Percentiles rank a stretch among this genome's conserved stretches.
These are phyloP conservation scores for Aspidoscelis tigris DNA, from an alignment of 2,113 vertebrate species.

Conservation along the genomic window DNA sequence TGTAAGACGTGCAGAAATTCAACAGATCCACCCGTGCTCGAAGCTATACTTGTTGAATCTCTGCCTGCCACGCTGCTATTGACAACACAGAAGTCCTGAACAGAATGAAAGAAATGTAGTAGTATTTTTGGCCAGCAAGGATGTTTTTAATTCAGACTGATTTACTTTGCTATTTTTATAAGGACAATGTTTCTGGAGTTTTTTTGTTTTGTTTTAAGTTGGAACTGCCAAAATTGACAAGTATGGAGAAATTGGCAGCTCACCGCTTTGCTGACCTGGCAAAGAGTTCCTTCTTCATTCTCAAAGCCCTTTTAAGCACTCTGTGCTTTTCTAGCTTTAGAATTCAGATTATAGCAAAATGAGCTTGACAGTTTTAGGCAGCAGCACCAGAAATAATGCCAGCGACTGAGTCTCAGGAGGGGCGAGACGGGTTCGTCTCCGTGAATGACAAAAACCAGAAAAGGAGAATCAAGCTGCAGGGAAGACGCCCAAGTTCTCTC, in stretches of 20 bases:
- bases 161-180: conserved; percentile 9
- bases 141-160: neutral
- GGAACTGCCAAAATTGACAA: conserved; percentile 2
- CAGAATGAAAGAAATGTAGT: neutral
- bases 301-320: neutral
- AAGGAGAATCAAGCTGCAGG: neutral
- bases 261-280: conserved; percentile 16
- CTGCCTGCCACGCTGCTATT: neutral
- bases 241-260: conserved; percentile 5
- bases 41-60: neutral
- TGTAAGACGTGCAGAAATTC: neutral
- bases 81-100: neutral
- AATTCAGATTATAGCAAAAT: neutral
- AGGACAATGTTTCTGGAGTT: neutral
- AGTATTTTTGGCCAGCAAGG: neutral
- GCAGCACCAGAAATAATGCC: neutral
- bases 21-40: neutral
- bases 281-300: neutral
- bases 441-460: too few relatives aligned
- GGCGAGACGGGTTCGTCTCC: too few relatives aligned
- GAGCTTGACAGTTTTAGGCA: neutral
- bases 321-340: neutral
- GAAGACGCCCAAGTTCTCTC: too few relatives aligned
- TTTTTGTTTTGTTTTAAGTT: neutral
- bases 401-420: neutral